Percentiles rank a stretch among this genome's conserved stretches.
phyloP scores from a whole-genome alignment of 2,113 vertebrate genomes.

The Sinocyclocheilus maitianheensis region DNA sequence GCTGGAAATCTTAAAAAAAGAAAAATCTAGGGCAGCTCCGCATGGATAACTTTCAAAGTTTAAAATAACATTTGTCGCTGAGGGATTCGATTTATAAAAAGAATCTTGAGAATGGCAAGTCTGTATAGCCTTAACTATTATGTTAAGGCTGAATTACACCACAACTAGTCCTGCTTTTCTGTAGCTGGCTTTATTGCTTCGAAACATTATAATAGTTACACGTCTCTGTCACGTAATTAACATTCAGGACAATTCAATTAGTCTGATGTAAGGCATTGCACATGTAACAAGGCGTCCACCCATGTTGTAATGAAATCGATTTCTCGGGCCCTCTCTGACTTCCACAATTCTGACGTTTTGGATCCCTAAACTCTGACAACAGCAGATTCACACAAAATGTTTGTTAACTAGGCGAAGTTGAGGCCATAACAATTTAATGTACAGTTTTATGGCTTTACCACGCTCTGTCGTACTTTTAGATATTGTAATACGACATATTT shows the following conservation, averaged over 20 bases:
- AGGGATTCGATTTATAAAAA: conserved; percentile 10
- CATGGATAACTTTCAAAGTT: not conserved
- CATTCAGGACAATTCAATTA: conserved; percentile 29
- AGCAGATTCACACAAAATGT: conserved; percentile 93
- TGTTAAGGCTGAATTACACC: not conserved
- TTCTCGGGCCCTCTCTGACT: conserved; percentile 42
- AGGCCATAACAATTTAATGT: conserved; percentile 98
- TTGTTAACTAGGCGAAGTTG: conserved; percentile 99
- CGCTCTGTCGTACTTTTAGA: conserved; percentile 98
- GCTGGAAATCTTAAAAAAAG: not conserved
- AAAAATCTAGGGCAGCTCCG: not conserved
- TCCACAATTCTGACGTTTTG: conserved; percentile 72
- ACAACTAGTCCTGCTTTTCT: not conserved
- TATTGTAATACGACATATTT: conserved; percentile 99
- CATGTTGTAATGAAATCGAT: conserved; percentile 43
- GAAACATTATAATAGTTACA: conserved; percentile 11
- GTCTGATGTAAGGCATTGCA: conserved; percentile 24
- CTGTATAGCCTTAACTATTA: not conserved
- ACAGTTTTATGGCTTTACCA: conserved; percentile 97
- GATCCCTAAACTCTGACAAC: conserved; percentile 75
- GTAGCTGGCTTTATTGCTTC: not conserved
- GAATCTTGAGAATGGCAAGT: not conserved
- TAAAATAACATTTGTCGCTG: not conserved
- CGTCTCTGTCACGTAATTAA: conserved; percentile 31
- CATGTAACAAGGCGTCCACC: conserved; percentile 42